Conservation (phyloP, 1,140 invertebrate genomes). For the Drosophila malerkotliana region DNA sequence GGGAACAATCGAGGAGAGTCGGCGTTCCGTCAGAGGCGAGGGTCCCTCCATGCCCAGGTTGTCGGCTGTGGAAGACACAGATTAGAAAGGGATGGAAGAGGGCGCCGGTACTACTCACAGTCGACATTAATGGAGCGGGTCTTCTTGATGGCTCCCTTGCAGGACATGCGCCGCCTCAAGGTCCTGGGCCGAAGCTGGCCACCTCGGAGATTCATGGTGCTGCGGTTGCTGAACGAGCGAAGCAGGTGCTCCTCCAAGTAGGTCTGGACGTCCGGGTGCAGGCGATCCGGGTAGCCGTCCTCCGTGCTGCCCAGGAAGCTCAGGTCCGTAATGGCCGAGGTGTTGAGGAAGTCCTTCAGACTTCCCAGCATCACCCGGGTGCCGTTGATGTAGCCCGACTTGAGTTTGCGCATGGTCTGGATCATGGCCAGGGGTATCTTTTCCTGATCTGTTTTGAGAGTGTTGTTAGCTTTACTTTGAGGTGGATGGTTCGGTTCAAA, state of each 20-base stretch:
- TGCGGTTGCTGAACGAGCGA: constrained; percentile 90
- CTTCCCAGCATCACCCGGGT: constrained; percentile 97
- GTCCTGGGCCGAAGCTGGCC: constrained; percentile 85
- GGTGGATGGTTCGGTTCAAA: background rate
- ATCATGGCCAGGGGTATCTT: constrained; percentile 96
- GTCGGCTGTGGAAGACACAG: constrained; percentile 85
- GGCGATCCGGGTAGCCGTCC: constrained; percentile 93
- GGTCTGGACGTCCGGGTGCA: constrained; percentile 92
- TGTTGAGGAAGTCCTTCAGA: constrained; percentile 96
- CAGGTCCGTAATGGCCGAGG: constrained; percentile 97
- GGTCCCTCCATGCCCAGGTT: constrained; percentile 90
- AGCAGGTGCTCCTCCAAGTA: constrained; percentile 95
- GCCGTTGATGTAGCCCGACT: constrained; percentile 99
- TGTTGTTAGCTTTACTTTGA: constrained; percentile 1
- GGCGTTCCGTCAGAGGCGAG: constrained; percentile 85
- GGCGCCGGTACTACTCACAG: constrained; percentile 85
- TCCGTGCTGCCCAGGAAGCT: constrained; percentile 97
- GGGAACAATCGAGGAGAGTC: constrained; percentile 85
- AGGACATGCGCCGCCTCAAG: constrained; percentile 90
- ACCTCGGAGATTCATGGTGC: constrained; percentile 87
- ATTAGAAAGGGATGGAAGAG: background rate
- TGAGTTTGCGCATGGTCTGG: constrained; percentile 98
- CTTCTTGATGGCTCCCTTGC: constrained; percentile 93
- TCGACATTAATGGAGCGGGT: constrained; percentile 93
- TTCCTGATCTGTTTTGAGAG: constrained; percentile 88